These are phyloP conservation scores for Megalopta genalis DNA, from an alignment of 1,140 invertebrate genomes.

Conservation along the genomic window DNA sequence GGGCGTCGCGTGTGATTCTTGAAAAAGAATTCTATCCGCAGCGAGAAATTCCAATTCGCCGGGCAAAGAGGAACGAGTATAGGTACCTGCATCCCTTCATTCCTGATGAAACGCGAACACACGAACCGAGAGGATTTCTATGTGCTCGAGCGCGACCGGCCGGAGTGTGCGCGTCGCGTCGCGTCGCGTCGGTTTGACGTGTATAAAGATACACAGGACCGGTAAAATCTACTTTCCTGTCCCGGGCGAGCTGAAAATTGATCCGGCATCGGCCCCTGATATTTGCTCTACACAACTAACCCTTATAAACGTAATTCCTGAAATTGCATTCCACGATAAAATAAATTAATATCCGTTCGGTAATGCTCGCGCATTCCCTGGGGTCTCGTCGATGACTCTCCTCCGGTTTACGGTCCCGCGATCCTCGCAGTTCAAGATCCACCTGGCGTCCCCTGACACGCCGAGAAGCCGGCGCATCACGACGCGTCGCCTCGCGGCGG, in stretches of 20 bases:
- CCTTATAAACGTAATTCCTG: constrained; percentile 32
- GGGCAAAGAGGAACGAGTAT: constrained; percentile 61
- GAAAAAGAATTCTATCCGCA: constrained; percentile 66
- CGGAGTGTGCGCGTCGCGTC: not conserved
- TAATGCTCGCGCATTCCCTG: constrained; percentile 25
- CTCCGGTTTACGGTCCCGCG: not conserved
- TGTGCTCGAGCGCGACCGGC: not conserved
- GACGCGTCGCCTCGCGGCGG: no score
- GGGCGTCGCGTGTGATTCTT: constrained; percentile 63
- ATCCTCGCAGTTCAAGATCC: not conserved
- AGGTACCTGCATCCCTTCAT: constrained; percentile 51
- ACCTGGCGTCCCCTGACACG: no score
- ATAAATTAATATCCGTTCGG: constrained; percentile 43
- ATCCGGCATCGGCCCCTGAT: constrained; percentile 30
- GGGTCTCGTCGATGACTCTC: constrained; percentile 28
- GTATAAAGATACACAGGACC: constrained; percentile 60
- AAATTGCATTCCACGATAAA: constrained; percentile 38
- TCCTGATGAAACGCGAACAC: constrained; percentile 48
- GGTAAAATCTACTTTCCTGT: constrained; percentile 63
- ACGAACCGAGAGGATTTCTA: not conserved
- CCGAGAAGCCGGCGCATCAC: not conserved
- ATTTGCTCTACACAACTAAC: constrained; percentile 19
- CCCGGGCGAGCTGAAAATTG: constrained; percentile 60
- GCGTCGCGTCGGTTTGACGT: constrained; percentile 35
- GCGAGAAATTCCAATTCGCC: constrained; percentile 68